phyloP scores from a whole-genome alignment of 2,797 vertebrate species.

The Schizothorax lantsangensis region DNA sequence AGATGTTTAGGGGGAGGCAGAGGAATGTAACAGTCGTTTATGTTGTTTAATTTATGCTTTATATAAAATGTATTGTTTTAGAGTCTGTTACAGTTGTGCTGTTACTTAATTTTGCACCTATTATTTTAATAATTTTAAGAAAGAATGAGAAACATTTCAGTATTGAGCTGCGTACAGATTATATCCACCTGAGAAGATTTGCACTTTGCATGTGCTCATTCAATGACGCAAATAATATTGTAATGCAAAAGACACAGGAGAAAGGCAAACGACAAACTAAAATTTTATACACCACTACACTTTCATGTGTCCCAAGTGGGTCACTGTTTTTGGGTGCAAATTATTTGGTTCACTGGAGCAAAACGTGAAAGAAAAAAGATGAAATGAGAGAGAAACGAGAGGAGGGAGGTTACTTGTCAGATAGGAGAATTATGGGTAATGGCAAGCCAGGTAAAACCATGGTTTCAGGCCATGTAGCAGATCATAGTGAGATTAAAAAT shows the following conservation, averaged over 20 bases:
- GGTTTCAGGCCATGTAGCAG: conserved; percentile 66
- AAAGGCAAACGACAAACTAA: conserved; percentile 39
- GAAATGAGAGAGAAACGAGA: conserved; percentile 1
- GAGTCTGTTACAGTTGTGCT: not conserved
- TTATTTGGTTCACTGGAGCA: conserved; percentile 51
- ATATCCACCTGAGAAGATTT: conserved; percentile 8
- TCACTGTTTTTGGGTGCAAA: conserved; percentile 52
- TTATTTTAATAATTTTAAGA: not conserved
- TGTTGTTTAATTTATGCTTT: not conserved
- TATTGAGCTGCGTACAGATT: not conserved
- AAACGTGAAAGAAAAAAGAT: conserved; percentile 43
- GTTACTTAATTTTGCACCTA: not conserved
- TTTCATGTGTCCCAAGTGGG: conserved; percentile 28
- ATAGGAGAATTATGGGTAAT: conserved; percentile 80
- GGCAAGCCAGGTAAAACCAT: conserved; percentile 70
- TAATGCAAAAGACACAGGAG: conserved; percentile 22
- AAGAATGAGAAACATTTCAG: not conserved
- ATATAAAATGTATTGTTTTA: not conserved
- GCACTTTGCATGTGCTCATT: conserved; percentile 7
- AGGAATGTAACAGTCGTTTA: not conserved
- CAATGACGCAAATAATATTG: conserved; percentile 9
- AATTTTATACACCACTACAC: conserved; percentile 19
- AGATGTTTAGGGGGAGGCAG: not conserved
- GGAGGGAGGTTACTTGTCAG: conserved; percentile 40
- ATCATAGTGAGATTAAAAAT: conserved; percentile 51